Evolutionary conservation across 2,888 invertebrate genomes (phyloP), one percentile per base, ranked within the genome.

Genomic region (Ganaspis brasiliensis): DNA sequence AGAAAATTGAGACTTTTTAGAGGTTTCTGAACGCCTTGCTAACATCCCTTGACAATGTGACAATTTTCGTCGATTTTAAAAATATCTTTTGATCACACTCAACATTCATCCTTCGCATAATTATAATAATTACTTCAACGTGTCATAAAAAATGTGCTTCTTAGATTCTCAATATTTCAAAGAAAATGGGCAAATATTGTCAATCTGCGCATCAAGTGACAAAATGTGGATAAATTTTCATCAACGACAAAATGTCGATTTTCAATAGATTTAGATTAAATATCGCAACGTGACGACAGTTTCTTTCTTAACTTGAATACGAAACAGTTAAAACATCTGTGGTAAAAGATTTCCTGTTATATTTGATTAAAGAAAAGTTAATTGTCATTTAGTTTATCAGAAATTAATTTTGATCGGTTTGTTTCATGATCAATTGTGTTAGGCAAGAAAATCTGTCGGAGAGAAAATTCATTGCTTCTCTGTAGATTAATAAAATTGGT

Each of bases 171-270:
- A 45, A 73, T 73, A 59, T 31, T 19, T 16, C 52, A 19, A 19
- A 73, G 45, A 73, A 59, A 40, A 14, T 31, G 45, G n/a, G n/a
- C 35, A n/a, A 73, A 57, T 59, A 57, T 40, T 73, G 73, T 31
- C 9, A 72, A 26, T 72, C 55, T 16, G 26, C 26, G 52, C 49
- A 31, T 52, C 37, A 19, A 63, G 21, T 67, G n/a, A 40, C 21
- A 63, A 24, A 45, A 40, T n/a, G n/a, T n/a, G n/a, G n/a, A n/a
- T n/a, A n/a, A n/a, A n/a, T n/a, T n/a, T n/a, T n/a, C n/a, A n/a
- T n/a, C n/a, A n/a, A n/a, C n/a, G n/a, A n/a, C n/a, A n/a, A n/a
- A n/a, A n/a, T n/a, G n/a, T n/a, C n/a, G n/a, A n/a, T n/a, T n/a
- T n/a, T n/a, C n/a, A n/a, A n/a, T n/a, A n/a, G n/a, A 37, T 67